phyloP scores from a whole-genome alignment of 2,888 invertebrate species.

The Eupsilia transversa region DNA sequence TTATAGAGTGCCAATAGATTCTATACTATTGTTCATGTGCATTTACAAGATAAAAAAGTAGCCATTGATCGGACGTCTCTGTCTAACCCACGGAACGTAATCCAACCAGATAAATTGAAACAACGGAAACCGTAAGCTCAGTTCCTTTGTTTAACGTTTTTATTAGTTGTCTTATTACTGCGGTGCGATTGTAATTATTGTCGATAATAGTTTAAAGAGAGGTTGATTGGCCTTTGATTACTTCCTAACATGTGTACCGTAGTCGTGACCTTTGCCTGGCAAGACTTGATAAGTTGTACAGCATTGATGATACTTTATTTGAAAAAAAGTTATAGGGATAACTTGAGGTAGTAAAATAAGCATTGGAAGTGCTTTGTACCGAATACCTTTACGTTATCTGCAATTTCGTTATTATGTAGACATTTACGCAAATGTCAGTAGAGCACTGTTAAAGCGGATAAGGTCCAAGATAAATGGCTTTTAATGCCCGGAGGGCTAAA shows the following conservation, averaged over 20 bases:
- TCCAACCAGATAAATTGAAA: slow-evolving; percentile 47
- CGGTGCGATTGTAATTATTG: slow-evolving; percentile 76
- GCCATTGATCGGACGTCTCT: slow-evolving; percentile 29
- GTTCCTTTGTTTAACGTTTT: slow-evolving; percentile 77
- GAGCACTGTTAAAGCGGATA: slow-evolving; percentile 36
- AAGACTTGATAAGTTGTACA: slow-evolving; percentile 27
- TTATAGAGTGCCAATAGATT: background rate
- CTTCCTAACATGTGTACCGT: slow-evolving; percentile 81
- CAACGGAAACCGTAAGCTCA: slow-evolving; percentile 60
- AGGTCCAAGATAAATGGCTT: slow-evolving; percentile 18
- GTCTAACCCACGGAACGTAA: background rate
- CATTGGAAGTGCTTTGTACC: background rate
- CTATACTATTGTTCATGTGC: slow-evolving; percentile 3
- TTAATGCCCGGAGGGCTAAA: slow-evolving; percentile 20
- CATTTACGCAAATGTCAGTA: slow-evolving; percentile 52
- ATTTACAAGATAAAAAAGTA: slow-evolving; percentile 18
- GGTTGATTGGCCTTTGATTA: slow-evolving; percentile 87
- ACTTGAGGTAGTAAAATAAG: background rate
- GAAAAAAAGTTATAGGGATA: slow-evolving; percentile 26
- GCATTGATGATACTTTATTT: slow-evolving; percentile 28
- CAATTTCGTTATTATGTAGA: slow-evolving; percentile 32
- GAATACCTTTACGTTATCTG: background rate
- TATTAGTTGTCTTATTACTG: slow-evolving; percentile 71
- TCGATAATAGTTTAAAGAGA: slow-evolving; percentile 80
- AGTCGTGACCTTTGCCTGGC: slow-evolving; percentile 77